A percentile compares a stretch with the other conserved stretches of the same genome.
phyloP scores from a whole-genome alignment of 2,888 invertebrate species.

The Eumerus sabulonum region DNA sequence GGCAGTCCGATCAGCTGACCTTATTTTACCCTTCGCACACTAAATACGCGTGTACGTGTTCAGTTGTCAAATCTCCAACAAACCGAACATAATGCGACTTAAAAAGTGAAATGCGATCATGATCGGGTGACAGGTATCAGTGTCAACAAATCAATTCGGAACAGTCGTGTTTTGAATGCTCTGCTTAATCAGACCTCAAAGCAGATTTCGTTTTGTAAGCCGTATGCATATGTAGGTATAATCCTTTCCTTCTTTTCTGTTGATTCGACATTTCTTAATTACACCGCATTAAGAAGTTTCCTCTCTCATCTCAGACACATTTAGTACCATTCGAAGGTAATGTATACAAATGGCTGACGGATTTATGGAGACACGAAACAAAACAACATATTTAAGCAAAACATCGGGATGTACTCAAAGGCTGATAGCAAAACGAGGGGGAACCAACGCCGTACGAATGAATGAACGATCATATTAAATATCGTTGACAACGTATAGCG shows the following conservation, averaged over 20 bases:
- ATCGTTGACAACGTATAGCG: constrained; percentile 49
- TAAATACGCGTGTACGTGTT: background rate
- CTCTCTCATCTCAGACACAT: too few species aligned
- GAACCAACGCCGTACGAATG: background rate
- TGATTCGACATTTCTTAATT: constrained; percentile 46
- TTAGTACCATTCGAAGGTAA: constrained; percentile 12
- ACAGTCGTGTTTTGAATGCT: constrained; percentile 10
- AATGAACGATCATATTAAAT: constrained; percentile 60
- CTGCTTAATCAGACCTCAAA: constrained; percentile 24
- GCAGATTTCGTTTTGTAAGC: constrained; percentile 20
- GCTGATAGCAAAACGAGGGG: background rate
- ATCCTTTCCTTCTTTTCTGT: constrained; percentile 9
- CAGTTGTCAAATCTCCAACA: too few species aligned
- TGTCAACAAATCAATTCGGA: background rate
- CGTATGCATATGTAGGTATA: constrained; percentile 12
- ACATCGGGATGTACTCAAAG: constrained; percentile 10
- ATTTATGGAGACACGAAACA: constrained; percentile 39
- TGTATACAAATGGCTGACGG: constrained; percentile 46
- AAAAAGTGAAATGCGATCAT: constrained; percentile 40
- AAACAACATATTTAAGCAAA: constrained; percentile 21
- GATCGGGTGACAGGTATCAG: constrained; percentile 17
- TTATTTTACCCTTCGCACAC: background rate
- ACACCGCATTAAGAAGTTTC: constrained; percentile 28
- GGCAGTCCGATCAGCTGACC: constrained; percentile 6
- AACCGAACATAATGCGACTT: constrained; percentile 17